These are phyloP conservation scores for Panulirus ornatus DNA, from an alignment of 1,140 invertebrate genomes.

Conservation along the genomic window DNA sequence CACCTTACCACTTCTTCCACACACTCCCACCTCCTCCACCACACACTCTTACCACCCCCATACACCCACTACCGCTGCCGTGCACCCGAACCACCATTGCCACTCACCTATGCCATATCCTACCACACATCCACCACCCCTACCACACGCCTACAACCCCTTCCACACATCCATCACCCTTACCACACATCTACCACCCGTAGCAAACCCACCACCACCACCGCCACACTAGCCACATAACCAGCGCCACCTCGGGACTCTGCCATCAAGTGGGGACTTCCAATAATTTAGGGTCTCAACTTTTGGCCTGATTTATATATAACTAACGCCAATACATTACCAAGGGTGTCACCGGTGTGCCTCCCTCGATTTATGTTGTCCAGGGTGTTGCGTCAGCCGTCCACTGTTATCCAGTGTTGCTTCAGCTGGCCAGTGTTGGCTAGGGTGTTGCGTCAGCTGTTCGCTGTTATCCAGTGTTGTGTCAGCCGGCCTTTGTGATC, in stretches of 20 bases:
- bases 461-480: no score
- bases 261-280: constrained; percentile 6
- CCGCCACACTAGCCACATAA: background rate
- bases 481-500: no score
- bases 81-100: no score
- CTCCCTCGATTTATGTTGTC: constrained; percentile 22
- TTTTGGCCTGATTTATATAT: constrained; percentile 42
- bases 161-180: background rate
- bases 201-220: background rate
- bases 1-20: no score
- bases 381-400: background rate
- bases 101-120: no score
- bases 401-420: no score
- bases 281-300: constrained; percentile 39
- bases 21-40: no score
- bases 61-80: no score
- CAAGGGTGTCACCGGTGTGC: constrained; percentile 18
- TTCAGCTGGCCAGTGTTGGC: no score
- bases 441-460: no score
- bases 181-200: background rate
- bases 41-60: no score
- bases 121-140: background rate
- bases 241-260: background rate
- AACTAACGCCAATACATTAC: constrained; percentile 27
- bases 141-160: background rate